Conservation (phyloP, 2,797 vertebrate genomes). For the Lepus oiostolus region DNA sequence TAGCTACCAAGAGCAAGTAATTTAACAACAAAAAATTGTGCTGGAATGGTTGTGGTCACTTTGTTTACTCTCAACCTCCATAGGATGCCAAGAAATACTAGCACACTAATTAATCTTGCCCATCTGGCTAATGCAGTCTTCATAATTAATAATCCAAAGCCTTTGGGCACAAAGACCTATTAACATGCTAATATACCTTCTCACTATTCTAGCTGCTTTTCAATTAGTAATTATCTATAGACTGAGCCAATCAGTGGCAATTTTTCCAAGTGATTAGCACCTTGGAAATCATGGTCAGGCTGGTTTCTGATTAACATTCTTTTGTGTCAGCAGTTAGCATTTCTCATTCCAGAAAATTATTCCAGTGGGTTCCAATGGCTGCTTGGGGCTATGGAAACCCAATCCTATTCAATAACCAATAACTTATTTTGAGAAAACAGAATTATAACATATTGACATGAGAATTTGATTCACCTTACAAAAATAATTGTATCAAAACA, state of each 20-base stretch:
- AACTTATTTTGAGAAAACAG: constrained; percentile 65
- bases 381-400: constrained; percentile 19
- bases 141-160: constrained; percentile 85
- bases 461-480: constrained; percentile 64
- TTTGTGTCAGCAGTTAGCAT: constrained; percentile 71
- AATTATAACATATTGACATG: constrained; percentile 57
- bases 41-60: constrained; percentile 64
- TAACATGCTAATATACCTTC: constrained; percentile 83
- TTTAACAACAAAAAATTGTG: constrained; percentile 56
- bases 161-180: constrained; percentile 81
- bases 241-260: constrained; percentile 71
- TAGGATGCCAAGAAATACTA: constrained; percentile 81
- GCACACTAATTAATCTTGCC: constrained; percentile 84
- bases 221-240: constrained; percentile 76
- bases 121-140: constrained; percentile 84
- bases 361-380: constrained; percentile 44
- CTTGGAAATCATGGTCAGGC: constrained; percentile 75
- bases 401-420: constrained; percentile 55
- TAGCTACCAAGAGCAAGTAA: constrained; percentile 37
- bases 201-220: constrained; percentile 76
- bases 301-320: constrained; percentile 81
- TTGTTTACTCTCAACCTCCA: constrained; percentile 62
- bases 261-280: constrained; percentile 82
- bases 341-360: constrained; percentile 75
- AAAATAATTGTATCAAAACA: constrained; percentile 56